Evolutionary conservation across 2,113 vertebrate species (phyloP).

Genomic region (Chauna torquata): DNA sequence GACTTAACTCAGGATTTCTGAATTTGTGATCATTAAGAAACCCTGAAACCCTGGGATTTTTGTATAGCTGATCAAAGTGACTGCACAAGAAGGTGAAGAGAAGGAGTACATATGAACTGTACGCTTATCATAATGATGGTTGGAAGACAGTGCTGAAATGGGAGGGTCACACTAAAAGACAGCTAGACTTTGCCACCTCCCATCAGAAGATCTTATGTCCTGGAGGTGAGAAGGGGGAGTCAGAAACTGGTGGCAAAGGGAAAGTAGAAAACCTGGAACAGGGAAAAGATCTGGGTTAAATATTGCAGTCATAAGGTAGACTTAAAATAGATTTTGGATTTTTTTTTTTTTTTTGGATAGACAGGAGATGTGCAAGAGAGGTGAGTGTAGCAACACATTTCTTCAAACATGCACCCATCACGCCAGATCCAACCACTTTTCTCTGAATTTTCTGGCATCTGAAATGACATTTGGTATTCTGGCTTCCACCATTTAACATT

Average conservation of each 20-base stretch:
- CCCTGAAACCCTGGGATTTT: neutral
- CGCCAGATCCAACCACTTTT: neutral
- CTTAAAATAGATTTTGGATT: neutral
- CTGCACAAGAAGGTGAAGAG: neutral
- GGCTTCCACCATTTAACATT: neutral
- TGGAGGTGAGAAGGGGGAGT: neutral
- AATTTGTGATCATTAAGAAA: neutral
- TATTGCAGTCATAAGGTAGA: neutral
- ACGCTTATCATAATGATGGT: accelerated
- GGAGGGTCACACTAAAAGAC: neutral
- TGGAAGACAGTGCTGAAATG: neutral
- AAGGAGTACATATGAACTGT: neutral
- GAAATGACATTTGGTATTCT: neutral
- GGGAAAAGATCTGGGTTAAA: neutral
- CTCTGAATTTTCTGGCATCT: neutral
- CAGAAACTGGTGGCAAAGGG: neutral
- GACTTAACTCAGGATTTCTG: neutral
- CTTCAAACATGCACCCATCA: neutral
- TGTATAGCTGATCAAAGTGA: neutral
- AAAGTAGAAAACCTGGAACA: neutral
- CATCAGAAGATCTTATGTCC: neutral
- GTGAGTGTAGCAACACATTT: neutral
- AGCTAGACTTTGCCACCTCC: neutral
- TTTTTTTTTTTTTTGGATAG: neutral
- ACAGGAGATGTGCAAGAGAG: neutral